Evolutionary conservation across 2,113 vertebrate genomes (phyloP), one percentile per base, ranked within the genome.

Genomic region (Notothenia rossii): DNA sequence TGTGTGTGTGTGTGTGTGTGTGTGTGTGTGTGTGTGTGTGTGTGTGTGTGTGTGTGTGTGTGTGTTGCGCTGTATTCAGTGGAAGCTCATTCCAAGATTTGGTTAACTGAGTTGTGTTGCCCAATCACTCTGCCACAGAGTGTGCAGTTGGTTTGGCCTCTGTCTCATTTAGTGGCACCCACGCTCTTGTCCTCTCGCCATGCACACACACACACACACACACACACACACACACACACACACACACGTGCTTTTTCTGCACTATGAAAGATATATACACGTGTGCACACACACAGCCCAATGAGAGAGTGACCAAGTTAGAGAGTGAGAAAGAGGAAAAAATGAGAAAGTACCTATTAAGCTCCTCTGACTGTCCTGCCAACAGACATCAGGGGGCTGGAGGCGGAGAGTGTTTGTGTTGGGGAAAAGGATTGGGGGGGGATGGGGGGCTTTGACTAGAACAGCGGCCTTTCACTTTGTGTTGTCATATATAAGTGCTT

Each of bases 321-420:
- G 67, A 49, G 79, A 79, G 58, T n/a, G 79, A 54, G 72, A 77
- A 75, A 77, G 56, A 77, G 81, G 77, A 77, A 84, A 83, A 88
- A 85, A 87, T 85, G 78, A 86, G 82, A 91, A 90, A 87, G 82
- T 84, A 85, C 87, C 90, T 90, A 90, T 92, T 86, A 84, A 86
- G 79, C 83, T 92, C 79, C 86, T 89, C 82, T 85, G 82, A 91
- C 87, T 56, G 60, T 72, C 72, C 84, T 83, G 84, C 86, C 86
- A 91, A 83, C 83, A 89, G 82, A 87, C 90, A 87, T 89, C 84
- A 87, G 76, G 72, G 77, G 82, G 72, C 81, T 79, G 83, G 71
- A 86, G 80, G 83, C 53, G 18, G 75, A 68, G 58, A 66, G 58
- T 80, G 43, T 68, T 50, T 67, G 49, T 51, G 72, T 62, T 78